These are phyloP conservation scores for Chlorodrepanis virens DNA, from an alignment of 2,113 vertebrate genomes.

Conservation along the genomic window DNA sequence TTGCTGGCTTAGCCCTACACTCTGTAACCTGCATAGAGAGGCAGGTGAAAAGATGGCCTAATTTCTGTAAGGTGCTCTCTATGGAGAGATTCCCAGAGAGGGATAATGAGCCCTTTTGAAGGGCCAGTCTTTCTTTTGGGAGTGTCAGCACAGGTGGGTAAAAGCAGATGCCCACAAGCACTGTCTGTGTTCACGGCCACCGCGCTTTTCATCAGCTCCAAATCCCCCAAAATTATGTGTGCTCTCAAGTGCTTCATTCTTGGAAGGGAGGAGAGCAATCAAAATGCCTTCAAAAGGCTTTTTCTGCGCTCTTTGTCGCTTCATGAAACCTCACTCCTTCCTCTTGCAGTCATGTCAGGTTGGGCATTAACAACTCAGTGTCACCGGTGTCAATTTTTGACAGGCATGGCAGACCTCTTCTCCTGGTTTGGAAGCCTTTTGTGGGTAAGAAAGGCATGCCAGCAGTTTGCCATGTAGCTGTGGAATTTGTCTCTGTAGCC, in stretches of 20 bases:
- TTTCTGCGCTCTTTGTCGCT: not conserved
- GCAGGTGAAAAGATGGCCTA: not conserved
- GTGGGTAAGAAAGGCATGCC: not conserved
- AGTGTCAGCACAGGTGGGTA: not conserved
- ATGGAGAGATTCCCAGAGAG: not conserved
- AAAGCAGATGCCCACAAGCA: not conserved
- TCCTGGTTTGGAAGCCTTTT: not conserved
- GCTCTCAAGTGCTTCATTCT: not conserved
- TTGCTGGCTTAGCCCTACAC: not conserved
- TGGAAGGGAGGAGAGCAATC: not conserved
- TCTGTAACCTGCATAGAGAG: accelerated
- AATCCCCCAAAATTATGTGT: not conserved
- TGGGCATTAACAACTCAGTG: not conserved
- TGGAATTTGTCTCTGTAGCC: not conserved
- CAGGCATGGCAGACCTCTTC: not conserved
- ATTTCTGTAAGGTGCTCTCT: not conserved
- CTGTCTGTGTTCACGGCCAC: not conserved
- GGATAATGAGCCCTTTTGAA: not conserved
- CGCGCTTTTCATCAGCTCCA: not conserved
- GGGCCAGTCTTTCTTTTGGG: not conserved
- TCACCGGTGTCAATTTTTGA: not conserved
- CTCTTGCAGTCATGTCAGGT: not conserved
- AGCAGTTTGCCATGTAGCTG: not conserved
- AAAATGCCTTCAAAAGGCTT: not conserved
- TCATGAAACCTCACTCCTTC: not conserved